Evolutionary conservation across 2,797 vertebrate species (phyloP), one percentile per base, ranked within the genome.

Genomic region (Liasis olivaceus): DNA sequence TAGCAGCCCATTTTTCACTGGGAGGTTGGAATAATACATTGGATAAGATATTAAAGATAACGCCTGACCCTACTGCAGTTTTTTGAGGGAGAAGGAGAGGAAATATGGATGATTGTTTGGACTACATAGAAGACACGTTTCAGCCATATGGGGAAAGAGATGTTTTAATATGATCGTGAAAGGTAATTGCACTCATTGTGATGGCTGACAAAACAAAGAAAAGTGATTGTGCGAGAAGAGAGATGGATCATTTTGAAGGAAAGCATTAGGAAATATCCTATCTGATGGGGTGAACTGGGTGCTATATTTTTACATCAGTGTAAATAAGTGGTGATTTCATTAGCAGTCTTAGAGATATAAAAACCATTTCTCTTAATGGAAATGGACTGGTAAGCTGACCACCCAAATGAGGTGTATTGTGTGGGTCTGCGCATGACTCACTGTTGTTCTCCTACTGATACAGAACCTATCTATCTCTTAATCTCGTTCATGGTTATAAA

Each of bases 1-100:
- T 95, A 95, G 93, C 88, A 95, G 89, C 72, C 66, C 72, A 6
- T 95, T 96, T 94, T 96, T 93, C 84, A 91, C 59, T 72, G 81
- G 54, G 89, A 95, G 2, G 22, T 36, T 95, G 92, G 94, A 96
- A 95, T 93, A 94, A 93, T 90, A 89, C 1, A 2, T 63, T 91
- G 59, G 92, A 88, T 95, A 93, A 93, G 24, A 15, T 89, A 72
- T 91, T 95, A 94, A 92, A 89, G 90, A 90, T 93, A 72, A 91
- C 91, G 47, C 63, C 94, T 93, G 93, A 92, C 89, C 60, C 47
- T 94, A 24, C 88, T 90, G 0, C 15, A 91, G 51, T 62, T 24
- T 77, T 58, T 8, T 28, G 3, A 12, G 36, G 85, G 58, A 90
- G 92, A 94, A 63, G 66, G 60, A 92, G 51, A 92, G 59, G 47